These are phyloP conservation scores for Saxidomus purpurata DNA, from an alignment of 1,140 invertebrate species.

Conservation along the genomic window DNA sequence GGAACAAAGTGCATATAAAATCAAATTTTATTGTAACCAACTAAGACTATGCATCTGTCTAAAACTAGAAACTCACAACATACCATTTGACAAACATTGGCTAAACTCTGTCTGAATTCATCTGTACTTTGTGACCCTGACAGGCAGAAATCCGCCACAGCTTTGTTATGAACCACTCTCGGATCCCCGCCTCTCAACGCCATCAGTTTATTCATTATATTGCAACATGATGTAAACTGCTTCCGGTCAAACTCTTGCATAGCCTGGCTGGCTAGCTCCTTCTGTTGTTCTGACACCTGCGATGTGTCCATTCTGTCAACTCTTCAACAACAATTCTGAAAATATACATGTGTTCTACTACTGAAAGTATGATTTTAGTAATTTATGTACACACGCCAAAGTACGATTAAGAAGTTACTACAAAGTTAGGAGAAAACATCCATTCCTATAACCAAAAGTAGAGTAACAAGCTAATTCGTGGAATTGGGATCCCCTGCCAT, in stretches of 20 bases:
- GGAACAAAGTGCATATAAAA: background rate
- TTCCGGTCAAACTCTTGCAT: slow-evolving; percentile 88
- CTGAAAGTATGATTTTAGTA: too few species aligned
- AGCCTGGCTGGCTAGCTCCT: slow-evolving; percentile 88
- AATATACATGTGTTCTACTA: too few species aligned
- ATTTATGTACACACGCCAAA: too few species aligned
- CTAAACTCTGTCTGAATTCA: slow-evolving; percentile 90
- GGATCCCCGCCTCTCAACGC: slow-evolving; percentile 89
- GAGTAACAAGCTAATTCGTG: too few species aligned
- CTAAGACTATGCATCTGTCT: too few species aligned
- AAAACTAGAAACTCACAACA: slow-evolving; percentile 43
- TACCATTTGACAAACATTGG: slow-evolving; percentile 89
- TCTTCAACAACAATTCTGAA: background rate
- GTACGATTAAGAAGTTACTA: too few species aligned
- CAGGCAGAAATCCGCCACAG: slow-evolving; percentile 91
- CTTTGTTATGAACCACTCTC: slow-evolving; percentile 92
- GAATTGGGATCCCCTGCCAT: too few species aligned
- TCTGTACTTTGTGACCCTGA: slow-evolving; percentile 91
- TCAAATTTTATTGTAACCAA: background rate
- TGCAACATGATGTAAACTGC: slow-evolving; percentile 88
- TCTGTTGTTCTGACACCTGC: slow-evolving; percentile 88
- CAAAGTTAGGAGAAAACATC: too few species aligned
- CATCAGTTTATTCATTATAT: slow-evolving; percentile 89
- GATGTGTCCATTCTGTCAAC: slow-evolving; percentile 60
- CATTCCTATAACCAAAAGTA: too few species aligned